Conservation (phyloP, 2,113 vertebrate species). For the Gorsachius goisagi region DNA sequence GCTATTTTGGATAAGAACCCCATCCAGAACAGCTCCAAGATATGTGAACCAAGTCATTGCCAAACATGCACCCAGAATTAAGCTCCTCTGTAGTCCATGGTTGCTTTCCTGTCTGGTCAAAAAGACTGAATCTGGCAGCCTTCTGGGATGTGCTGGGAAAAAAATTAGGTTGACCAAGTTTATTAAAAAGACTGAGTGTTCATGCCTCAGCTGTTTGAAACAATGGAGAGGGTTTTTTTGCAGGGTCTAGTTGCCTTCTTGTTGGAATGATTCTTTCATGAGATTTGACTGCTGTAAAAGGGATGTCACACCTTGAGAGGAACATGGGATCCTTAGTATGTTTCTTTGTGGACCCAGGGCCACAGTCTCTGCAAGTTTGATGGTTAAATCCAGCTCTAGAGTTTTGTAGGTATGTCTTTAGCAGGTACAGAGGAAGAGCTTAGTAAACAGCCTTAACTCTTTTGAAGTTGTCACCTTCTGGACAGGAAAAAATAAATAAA, state of each 20-base stretch:
- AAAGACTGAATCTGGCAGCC: neutral
- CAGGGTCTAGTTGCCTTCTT: neutral
- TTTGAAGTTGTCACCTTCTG: conserved; percentile 5
- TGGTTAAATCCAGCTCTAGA: neutral
- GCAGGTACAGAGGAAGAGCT: neutral
- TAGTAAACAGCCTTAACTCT: neutral
- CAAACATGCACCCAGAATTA: neutral
- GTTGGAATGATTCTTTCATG: neutral
- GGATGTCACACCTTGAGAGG: neutral
- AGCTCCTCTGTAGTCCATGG: neutral
- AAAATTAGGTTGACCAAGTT: neutral
- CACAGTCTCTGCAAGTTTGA: neutral
- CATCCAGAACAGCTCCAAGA: neutral
- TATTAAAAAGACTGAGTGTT: neutral
- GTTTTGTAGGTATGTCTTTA: neutral
- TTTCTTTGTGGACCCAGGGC: neutral
- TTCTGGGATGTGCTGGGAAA: neutral
- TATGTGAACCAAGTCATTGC: fast-evolving
- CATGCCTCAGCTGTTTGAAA: neutral
- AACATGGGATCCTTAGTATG: neutral
- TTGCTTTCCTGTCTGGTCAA: neutral
- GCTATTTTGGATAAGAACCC: neutral
- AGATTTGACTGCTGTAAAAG: neutral
- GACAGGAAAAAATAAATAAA: conserved; percentile 37
- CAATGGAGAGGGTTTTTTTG: neutral